Evolutionary conservation across 2,797 vertebrate genomes (phyloP), one percentile per base, ranked within the genome.

Genomic region (Cercopithecus hamlyni): DNA sequence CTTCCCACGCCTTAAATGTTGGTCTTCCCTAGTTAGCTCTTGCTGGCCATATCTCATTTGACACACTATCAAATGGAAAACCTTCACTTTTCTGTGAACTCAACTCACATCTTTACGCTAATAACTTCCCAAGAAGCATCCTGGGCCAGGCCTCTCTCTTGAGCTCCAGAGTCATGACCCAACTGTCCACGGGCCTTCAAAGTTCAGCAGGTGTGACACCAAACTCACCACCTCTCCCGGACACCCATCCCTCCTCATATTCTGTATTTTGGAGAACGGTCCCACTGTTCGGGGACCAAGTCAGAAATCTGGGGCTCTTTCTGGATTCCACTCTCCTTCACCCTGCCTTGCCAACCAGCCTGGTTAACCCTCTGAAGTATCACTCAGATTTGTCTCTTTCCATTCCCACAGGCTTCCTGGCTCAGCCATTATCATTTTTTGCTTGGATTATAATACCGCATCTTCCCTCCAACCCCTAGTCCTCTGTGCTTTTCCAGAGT

Each of bases 401-500:
- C 33, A 81, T 26, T 27, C 19, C n/a, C 10, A 4, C 26, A 11
- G 10, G 3, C 41, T 72, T 83, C 39, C 36, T 26, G 79, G 79
- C 10, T 88, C 50, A 89, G 41, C 1, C 11, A 17, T 79, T 27
- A 4, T n/a, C 33, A 20, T 19, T 39, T 93, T 57, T 77, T 22
- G 48, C 50, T 52, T 86, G 80, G 58, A 58, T 87, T 52, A 20
- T 27, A 41, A 58, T 48, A 17, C 50, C 3, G 17, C 52, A 11
- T 9, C n/a, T 67, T 41, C 17, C 7, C 15, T 1, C 10, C 17
- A 55, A 1, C n/a, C 15, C 22, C 10, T 1, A 5, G 7, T n/a
- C 43, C 13, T 36, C 50, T 50, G 7, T 4, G 2, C 33, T 43
- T 26, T 24, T 10, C 33, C 39, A 4, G 43, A 82, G 27, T 22